Conservation (phyloP, 2,113 vertebrate species). For the Pimephales promelas region DNA sequence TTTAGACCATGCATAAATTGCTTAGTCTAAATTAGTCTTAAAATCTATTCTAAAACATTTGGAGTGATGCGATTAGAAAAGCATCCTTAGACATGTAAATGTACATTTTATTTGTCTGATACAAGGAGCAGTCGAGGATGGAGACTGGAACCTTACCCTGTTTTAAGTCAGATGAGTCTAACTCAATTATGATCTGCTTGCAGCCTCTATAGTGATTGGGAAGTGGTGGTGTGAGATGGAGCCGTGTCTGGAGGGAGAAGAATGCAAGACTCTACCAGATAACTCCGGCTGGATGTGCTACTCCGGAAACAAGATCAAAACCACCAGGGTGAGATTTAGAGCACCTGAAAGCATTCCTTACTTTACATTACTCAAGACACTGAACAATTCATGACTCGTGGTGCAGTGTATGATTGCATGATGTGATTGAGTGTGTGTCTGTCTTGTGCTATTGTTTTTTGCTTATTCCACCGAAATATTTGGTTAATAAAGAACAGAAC, state of each 20-base stretch:
- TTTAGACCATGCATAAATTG: neutral
- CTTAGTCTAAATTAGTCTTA: neutral
- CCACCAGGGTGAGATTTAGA: constrained; percentile 76
- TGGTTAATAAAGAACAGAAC: neutral
- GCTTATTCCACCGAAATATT: neutral
- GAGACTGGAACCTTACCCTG: neutral
- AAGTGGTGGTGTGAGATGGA: constrained; percentile 89
- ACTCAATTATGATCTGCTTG: constrained; percentile 43
- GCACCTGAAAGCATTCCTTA: constrained; percentile 31
- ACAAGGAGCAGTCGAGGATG: neutral
- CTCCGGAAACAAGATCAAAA: constrained; percentile 83
- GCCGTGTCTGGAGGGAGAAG: constrained; percentile 83
- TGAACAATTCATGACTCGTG: constrained; percentile 25
- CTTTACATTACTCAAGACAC: constrained; percentile 35
- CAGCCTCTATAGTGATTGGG: constrained; percentile 83
- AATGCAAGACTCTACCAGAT: constrained; percentile 84
- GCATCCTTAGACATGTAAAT: neutral
- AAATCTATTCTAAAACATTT: neutral
- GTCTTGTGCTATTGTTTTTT: neutral
- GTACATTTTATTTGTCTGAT: neutral
- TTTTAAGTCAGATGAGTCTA: constrained; percentile 3
- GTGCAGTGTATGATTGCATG: neutral
- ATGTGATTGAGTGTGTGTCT: neutral
- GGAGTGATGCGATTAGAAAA: neutral
- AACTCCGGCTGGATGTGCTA: constrained; percentile 87